Evolutionary conservation across 2,888 invertebrate species (phyloP).

Genomic region (Urechis unicinctus): DNA sequence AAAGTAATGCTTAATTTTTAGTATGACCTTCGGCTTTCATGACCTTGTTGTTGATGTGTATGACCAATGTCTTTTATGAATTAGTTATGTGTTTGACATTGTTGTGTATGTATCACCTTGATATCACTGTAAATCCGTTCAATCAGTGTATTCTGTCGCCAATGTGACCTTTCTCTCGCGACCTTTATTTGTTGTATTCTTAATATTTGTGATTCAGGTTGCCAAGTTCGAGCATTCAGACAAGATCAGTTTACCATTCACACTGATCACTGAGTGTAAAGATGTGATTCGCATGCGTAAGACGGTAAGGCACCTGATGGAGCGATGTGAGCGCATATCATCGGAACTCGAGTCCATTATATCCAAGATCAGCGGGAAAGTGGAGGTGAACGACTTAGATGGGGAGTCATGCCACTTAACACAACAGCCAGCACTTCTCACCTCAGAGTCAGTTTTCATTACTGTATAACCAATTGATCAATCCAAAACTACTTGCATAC

Average conservation of each 20-base stretch:
- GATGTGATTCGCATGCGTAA: conserved; percentile 18
- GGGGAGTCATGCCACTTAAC: background rate
- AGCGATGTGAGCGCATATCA: conserved; percentile 69
- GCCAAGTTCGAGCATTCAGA: conserved; percentile 51
- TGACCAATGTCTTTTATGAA: background rate
- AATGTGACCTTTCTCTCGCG: too few relatives aligned
- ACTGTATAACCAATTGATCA: too few relatives aligned
- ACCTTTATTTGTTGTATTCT: too few relatives aligned
- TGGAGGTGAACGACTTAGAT: conserved; percentile 54
- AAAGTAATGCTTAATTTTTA: background rate
- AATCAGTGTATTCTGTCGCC: too few relatives aligned
- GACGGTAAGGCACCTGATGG: conserved; percentile 19
- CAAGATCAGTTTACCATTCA: conserved; percentile 65
- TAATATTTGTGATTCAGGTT: too few relatives aligned
- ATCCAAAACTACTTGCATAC: too few relatives aligned
- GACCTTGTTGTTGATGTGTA: background rate
- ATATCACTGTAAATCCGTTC: too few relatives aligned
- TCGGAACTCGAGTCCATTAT: conserved; percentile 73
- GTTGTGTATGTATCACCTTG: background rate
- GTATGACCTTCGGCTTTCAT: background rate
- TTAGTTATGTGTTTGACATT: background rate
- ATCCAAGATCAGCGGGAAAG: conserved; percentile 56
- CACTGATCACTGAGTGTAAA: conserved; percentile 75
- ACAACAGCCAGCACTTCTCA: conserved; percentile 68
- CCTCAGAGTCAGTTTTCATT: conserved; percentile 55